These are phyloP conservation scores for Esox lucius DNA, from an alignment of 2,797 vertebrate species.

Conservation along the genomic window DNA sequence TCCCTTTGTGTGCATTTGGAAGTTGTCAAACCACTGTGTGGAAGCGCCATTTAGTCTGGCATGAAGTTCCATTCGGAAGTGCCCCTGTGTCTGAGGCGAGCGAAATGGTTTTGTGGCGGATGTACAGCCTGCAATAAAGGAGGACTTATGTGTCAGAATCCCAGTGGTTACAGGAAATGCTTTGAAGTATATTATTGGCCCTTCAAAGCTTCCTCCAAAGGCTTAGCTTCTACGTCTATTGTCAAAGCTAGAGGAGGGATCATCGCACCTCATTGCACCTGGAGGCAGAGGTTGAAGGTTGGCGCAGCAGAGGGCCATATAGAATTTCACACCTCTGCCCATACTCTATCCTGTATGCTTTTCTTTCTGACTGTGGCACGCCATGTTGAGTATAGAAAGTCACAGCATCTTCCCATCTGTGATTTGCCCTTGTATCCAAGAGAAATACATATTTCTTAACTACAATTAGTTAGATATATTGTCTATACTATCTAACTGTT, in stretches of 20 bases:
- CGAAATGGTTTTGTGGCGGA: slow-evolving; percentile 42
- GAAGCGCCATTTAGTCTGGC: background rate
- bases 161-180: slow-evolving; percentile 69
- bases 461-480: too few relatives aligned
- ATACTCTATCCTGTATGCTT: slow-evolving; percentile 64
- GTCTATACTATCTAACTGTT: background rate
- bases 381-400: slow-evolving; percentile 67
- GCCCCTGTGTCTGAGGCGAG: slow-evolving; percentile 31
- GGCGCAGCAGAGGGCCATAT: slow-evolving; percentile 67
- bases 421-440: slow-evolving; percentile 41
- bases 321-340: too few relatives aligned
- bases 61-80: slow-evolving; percentile 1
- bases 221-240: slow-evolving; percentile 68
- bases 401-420: slow-evolving; percentile 57
- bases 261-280: slow-evolving; percentile 75
- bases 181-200: slow-evolving; percentile 80
- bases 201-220: slow-evolving; percentile 66
- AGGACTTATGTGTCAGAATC: slow-evolving; percentile 67
- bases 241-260: slow-evolving; percentile 72
- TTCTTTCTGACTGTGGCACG: slow-evolving; percentile 63
- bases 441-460: slow-evolving; percentile 7
- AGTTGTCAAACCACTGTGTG: background rate
- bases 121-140: slow-evolving; percentile 53
- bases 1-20: background rate
- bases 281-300: slow-evolving; percentile 73